A percentile compares a stretch with the other conserved stretches of the same genome.
Conservation (phyloP, 2,797 vertebrate genomes). For the Oreonectes daqikongensis region DNA sequence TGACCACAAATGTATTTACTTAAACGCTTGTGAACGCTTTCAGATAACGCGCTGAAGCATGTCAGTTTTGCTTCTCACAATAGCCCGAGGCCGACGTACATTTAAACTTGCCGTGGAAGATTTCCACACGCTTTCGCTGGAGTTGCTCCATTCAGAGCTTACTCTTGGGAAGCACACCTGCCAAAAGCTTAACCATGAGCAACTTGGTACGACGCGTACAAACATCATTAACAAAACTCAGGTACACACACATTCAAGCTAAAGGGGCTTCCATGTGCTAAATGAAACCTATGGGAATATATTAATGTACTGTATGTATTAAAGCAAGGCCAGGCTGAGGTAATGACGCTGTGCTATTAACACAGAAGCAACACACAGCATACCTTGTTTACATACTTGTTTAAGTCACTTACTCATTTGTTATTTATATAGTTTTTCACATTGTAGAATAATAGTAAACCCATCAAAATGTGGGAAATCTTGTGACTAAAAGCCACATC, state of each 20-base stretch:
- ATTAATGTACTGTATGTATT: slow-evolving; percentile 1
- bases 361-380: not conserved
- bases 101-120: not conserved
- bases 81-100: slow-evolving; percentile 16
- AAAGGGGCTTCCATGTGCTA: not conserved
- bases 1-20: slow-evolving; percentile 18
- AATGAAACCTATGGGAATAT: slow-evolving; percentile 14
- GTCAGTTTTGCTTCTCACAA: slow-evolving; percentile 27
- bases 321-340: not conserved
- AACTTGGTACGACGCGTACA: slow-evolving; percentile 27
- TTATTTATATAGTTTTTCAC: too few species aligned
- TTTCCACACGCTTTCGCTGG: slow-evolving; percentile 10
- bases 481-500: too few species aligned
- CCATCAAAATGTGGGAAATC: too few species aligned
- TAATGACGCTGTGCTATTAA: slow-evolving; percentile 1
- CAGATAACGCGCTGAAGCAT: slow-evolving; percentile 6
- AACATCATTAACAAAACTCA: slow-evolving; percentile 2
- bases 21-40: slow-evolving; percentile 8
- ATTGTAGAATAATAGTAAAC: too few species aligned
- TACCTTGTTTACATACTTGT: not conserved
- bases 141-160: slow-evolving; percentile 24
- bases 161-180: slow-evolving; percentile 28
- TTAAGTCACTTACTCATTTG: too few species aligned
- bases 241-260: not conserved
- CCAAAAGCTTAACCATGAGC: slow-evolving; percentile 28